Conservation (phyloP, 2,888 invertebrate genomes). For the Eulithis prunata region DNA sequence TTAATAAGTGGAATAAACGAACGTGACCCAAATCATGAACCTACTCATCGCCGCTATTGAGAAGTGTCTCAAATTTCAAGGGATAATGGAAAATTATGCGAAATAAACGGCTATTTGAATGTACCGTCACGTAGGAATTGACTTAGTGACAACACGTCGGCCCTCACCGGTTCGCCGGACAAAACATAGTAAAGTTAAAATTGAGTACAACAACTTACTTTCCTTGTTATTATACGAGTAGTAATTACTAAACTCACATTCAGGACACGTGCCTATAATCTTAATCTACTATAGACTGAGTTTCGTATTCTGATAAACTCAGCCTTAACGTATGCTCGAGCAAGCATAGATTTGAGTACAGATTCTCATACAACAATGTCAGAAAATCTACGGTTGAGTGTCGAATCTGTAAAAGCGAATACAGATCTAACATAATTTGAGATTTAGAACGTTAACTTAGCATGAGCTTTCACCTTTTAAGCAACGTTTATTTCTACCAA, state of each 20-base stretch:
- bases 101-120: conserved; percentile 62
- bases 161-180: conserved; percentile 48
- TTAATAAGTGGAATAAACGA: conserved; percentile 12
- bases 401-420: too few species aligned
- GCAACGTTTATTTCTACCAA: too few species aligned
- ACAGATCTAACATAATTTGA: too few species aligned
- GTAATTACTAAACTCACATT: background rate
- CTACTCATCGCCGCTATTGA: conserved; percentile 39
- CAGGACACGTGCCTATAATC: too few species aligned
- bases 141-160: conserved; percentile 63
- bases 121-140: conserved; percentile 64
- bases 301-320: too few species aligned
- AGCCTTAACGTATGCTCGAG: too few species aligned
- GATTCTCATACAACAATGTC: too few species aligned
- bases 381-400: too few species aligned
- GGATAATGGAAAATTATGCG: conserved; percentile 57
- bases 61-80: conserved; percentile 61
- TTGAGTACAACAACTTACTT: conserved; percentile 12
- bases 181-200: conserved; percentile 10
- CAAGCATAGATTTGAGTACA: too few species aligned
- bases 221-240: background rate
- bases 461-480: too few species aligned
- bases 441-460: too few species aligned
- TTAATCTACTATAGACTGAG: too few species aligned
- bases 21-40: conserved; percentile 18